A percentile compares a stretch with the other conserved stretches of the same genome.
Evolutionary conservation across 2,888 invertebrate genomes (phyloP).

Genomic region (Pseudoips prasinana): DNA sequence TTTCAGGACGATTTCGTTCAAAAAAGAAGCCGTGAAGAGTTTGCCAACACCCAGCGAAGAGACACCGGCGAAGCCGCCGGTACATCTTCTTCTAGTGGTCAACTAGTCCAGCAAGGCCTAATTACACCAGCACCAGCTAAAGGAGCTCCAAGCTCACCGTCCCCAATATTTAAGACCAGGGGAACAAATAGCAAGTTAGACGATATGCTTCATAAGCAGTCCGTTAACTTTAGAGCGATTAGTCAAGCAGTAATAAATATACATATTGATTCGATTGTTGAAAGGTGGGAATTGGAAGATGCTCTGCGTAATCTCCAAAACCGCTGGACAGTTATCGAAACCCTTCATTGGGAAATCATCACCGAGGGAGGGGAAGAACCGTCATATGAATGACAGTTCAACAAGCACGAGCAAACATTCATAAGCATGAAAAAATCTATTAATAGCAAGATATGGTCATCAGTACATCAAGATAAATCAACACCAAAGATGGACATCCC

Average conservation of each 20-base stretch:
- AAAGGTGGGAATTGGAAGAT: conserved; percentile 4
- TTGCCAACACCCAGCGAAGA: background rate
- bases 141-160: background rate
- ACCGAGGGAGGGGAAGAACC: background rate
- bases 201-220: conserved; percentile 3
- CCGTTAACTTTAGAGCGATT: conserved; percentile 4
- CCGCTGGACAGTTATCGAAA: conserved; percentile 2
- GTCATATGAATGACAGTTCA: background rate
- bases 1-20: background rate
- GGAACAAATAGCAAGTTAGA: conserved; percentile 1
- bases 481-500: conserved; percentile 1
- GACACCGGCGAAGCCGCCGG: background rate
- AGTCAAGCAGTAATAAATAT: background rate
- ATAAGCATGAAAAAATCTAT: background rate
- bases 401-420: background rate
- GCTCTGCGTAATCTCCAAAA: background rate
- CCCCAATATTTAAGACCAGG: background rate
- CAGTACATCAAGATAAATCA: background rate
- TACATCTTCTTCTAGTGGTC: background rate
- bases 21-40: background rate
- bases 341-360: conserved; percentile 6
- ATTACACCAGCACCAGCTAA: too few species aligned
- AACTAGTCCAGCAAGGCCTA: background rate
- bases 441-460: background rate
- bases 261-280: background rate